Conservation (phyloP, 2,888 invertebrate genomes). For the Ethmia dodecea region DNA sequence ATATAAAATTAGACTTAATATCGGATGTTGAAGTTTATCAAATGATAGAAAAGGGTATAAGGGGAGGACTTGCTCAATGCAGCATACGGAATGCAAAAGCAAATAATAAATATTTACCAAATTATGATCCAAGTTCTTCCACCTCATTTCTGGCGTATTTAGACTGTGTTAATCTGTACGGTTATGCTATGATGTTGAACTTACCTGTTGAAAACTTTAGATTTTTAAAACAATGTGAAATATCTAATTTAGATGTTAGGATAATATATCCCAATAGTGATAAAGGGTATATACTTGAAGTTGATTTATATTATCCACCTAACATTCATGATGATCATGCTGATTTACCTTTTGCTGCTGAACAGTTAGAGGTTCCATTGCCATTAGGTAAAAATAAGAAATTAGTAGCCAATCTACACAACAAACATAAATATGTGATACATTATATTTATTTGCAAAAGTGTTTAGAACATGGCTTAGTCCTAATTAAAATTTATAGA, state of each 20-base stretch:
- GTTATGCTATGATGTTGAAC: background rate
- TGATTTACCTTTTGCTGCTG: slow-evolving; percentile 13
- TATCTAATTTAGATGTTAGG: background rate
- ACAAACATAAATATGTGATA: slow-evolving; percentile 27
- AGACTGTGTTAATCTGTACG: slow-evolving; percentile 4
- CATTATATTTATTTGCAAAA: slow-evolving; percentile 29
- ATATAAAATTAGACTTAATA: slow-evolving; percentile 5
- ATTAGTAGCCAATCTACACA: slow-evolving; percentile 18
- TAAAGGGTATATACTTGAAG: slow-evolving; percentile 11
- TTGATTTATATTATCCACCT: slow-evolving; percentile 11
- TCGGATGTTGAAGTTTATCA: background rate
- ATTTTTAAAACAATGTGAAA: background rate
- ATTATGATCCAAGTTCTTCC: background rate
- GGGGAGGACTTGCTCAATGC: background rate
- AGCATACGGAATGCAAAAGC: background rate
- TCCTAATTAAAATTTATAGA: slow-evolving; percentile 26
- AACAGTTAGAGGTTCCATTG: slow-evolving; percentile 7
- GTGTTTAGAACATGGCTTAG: slow-evolving; percentile 24
- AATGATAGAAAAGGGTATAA: background rate
- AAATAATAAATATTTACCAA: slow-evolving; percentile 4
- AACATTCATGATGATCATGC: slow-evolving; percentile 10
- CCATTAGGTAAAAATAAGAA: slow-evolving; percentile 12
- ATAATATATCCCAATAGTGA: slow-evolving; percentile 1
- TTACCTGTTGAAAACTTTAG: background rate
- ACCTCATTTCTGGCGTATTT: background rate